These are phyloP conservation scores for Zalophus californianus DNA, from an alignment of 2,797 vertebrate genomes.

Conservation along the genomic window DNA sequence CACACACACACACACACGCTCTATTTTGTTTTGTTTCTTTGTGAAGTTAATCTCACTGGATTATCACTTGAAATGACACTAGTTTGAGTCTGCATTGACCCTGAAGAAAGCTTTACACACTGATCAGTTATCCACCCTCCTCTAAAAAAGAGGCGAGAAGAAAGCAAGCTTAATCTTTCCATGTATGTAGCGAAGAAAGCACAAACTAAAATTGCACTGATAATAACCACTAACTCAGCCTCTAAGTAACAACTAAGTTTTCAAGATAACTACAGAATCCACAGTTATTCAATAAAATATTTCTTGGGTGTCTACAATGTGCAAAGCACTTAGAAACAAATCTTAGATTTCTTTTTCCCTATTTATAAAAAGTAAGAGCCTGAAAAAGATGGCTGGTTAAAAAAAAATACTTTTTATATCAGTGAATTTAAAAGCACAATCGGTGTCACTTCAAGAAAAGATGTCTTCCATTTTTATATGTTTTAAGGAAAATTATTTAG, in stretches of 20 bases:
- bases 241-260: constrained; percentile 17
- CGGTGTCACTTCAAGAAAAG: neutral
- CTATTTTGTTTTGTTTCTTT: constrained; percentile 72
- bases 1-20: neutral
- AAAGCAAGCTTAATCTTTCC: constrained; percentile 67
- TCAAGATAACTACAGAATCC: neutral
- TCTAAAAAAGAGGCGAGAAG: neutral
- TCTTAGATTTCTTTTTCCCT: neutral
- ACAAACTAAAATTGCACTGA: constrained; percentile 32
- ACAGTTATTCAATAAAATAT: constrained; percentile 41
- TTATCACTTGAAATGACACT: constrained; percentile 77
- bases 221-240: constrained; percentile 18
- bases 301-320: neutral
- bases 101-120: constrained; percentile 67
- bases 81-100: constrained; percentile 71
- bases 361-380: neutral
- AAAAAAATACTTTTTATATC: constrained; percentile 18
- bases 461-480: neutral
- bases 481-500: constrained; percentile 58
- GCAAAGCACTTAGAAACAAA: neutral
- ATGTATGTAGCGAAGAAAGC: constrained; percentile 11
- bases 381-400: neutral
- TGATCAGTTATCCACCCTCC: constrained; percentile 10
- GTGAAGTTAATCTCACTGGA: constrained; percentile 76
- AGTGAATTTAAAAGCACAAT: neutral